These are phyloP conservation scores for Proteles cristata DNA, from an alignment of 2,113 vertebrate species.

Conservation along the genomic window DNA sequence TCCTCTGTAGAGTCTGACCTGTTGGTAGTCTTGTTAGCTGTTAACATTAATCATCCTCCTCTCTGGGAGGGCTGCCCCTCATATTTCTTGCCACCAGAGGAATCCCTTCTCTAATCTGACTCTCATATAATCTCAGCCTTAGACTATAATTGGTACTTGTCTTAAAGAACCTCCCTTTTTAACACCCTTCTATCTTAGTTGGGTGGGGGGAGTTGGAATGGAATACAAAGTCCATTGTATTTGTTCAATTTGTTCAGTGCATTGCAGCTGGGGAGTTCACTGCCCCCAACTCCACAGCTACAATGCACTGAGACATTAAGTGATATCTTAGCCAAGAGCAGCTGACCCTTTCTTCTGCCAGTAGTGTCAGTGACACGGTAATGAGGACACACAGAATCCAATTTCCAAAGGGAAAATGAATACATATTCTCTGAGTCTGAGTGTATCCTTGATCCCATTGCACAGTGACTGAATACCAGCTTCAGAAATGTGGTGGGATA, in stretches of 20 bases:
- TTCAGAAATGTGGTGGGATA: background rate
- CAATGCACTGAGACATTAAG: background rate
- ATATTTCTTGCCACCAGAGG: background rate
- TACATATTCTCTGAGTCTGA: background rate
- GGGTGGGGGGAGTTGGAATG: background rate
- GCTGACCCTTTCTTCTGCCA: background rate
- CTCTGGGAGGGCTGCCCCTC: background rate
- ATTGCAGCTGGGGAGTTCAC: background rate
- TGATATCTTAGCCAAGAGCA: background rate
- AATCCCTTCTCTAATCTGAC: background rate
- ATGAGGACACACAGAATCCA: background rate
- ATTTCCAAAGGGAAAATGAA: background rate
- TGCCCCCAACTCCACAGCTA: rapidly evolving
- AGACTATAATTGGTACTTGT: background rate
- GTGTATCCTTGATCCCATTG: background rate
- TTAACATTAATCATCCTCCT: background rate
- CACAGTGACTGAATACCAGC: background rate
- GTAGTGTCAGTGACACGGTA: background rate
- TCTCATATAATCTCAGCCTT: background rate
- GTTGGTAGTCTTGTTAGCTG: background rate
- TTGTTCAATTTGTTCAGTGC: no score
- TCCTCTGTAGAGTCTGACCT: background rate
- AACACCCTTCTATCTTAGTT: background rate
- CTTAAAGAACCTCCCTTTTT: background rate
- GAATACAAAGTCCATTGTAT: background rate